Evolutionary conservation across 2,113 vertebrate species (phyloP).

Genomic region (Onychorhynchus coronatus): DNA sequence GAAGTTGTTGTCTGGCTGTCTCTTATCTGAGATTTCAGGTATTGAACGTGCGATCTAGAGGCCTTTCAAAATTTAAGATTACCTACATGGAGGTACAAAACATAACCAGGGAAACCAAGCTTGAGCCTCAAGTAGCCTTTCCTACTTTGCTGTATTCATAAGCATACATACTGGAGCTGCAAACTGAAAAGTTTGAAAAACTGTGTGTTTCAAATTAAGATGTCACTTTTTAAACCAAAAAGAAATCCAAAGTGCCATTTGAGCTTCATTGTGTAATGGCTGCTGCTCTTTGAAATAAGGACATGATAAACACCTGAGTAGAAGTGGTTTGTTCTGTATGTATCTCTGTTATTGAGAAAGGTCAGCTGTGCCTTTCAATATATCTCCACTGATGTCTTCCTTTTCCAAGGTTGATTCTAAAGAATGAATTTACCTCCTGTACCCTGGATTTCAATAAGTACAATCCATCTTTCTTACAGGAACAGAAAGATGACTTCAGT

Average conservation of each 20-base stretch:
- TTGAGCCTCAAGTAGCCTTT: background rate
- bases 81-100: background rate
- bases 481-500: background rate
- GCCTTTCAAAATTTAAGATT: background rate
- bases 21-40: background rate
- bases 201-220: background rate
- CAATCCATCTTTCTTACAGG: background rate
- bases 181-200: background rate
- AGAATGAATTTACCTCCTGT: background rate
- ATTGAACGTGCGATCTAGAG: background rate
- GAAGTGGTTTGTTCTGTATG: background rate
- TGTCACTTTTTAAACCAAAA: background rate
- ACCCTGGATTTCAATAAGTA: background rate
- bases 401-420: background rate
- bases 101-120: background rate
- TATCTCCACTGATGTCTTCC: background rate
- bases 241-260: background rate
- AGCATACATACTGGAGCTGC: background rate
- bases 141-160: background rate
- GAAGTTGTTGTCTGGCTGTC: background rate
- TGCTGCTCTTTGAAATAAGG: background rate
- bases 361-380: background rate
- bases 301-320: background rate
- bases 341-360: background rate
- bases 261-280: background rate